Conservation (phyloP, 2,113 vertebrate species). For the Bujurquina vittata region DNA sequence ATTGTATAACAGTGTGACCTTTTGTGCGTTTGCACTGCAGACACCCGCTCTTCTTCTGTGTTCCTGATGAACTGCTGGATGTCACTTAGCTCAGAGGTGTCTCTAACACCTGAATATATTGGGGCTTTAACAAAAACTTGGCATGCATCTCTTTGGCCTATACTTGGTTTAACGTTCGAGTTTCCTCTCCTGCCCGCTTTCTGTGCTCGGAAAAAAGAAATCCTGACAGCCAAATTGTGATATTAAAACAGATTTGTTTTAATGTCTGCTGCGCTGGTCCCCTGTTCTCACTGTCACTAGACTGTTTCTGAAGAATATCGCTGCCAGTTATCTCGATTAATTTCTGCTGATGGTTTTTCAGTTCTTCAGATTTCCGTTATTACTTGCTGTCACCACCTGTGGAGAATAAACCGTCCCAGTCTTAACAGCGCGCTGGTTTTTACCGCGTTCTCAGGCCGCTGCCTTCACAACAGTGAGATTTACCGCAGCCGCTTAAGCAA, state of each 20-base stretch:
- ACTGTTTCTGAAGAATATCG: conserved; percentile 18
- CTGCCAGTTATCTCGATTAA: conserved; percentile 19
- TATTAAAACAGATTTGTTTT: conserved; percentile 11
- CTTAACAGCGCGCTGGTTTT: conserved; percentile 27
- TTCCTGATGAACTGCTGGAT: conserved; percentile 34
- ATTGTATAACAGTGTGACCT: neutral
- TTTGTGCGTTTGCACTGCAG: conserved; percentile 16
- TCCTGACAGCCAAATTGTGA: conserved; percentile 15
- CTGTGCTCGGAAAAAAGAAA: neutral
- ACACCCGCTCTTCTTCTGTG: conserved; percentile 3
- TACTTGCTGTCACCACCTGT: conserved; percentile 20
- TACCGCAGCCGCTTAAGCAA: conserved; percentile 33
- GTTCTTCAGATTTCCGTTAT: conserved; percentile 13
- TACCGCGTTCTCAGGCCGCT: conserved; percentile 12
- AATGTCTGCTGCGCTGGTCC: neutral
- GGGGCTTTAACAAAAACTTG: neutral
- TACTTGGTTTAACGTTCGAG: neutral
- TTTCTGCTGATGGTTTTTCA: conserved; percentile 19
- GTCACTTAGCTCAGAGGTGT: conserved; percentile 3
- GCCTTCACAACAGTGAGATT: conserved; percentile 39
- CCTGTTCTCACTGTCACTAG: conserved; percentile 5
- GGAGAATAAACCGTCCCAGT: neutral
- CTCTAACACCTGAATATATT: neutral
- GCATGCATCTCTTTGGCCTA: neutral
- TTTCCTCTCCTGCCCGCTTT: neutral